A percentile compares a stretch with the other conserved stretches of the same genome.
Conservation (phyloP, 2,797 vertebrate species). For the Gymnoscopelus microlampas region DNA sequence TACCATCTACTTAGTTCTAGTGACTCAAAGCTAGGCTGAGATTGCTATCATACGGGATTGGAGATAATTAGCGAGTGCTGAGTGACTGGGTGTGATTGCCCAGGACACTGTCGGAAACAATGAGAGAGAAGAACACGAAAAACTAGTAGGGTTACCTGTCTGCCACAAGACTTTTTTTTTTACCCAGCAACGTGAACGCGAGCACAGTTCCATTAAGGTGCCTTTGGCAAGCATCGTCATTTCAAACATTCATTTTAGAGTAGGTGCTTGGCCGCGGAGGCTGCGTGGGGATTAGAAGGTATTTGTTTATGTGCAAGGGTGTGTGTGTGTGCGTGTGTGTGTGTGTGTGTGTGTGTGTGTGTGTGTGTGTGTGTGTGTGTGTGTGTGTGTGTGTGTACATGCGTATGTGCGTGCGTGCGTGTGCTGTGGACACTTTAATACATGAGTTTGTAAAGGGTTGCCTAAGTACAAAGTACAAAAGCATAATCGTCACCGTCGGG, state of each 20-base stretch:
- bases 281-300: slow-evolving; percentile 1
- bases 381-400: slow-evolving; percentile 3
- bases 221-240: slow-evolving; percentile 56
- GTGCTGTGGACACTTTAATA: background rate
- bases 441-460: no score
- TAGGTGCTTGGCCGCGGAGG: slow-evolving; percentile 30
- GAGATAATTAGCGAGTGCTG: slow-evolving; percentile 37
- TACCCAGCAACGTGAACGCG: slow-evolving; percentile 26
- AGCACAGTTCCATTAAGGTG: slow-evolving; percentile 31
- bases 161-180: slow-evolving; percentile 23
- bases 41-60: slow-evolving; percentile 3
- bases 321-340: background rate
- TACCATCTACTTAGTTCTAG: no score
- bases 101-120: slow-evolving; percentile 34
- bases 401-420: background rate
- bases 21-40: no score
- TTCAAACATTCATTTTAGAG: slow-evolving; percentile 14
- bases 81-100: slow-evolving; percentile 34
- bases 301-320: background rate
- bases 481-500: no score
- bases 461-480: no score
- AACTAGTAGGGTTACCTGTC: slow-evolving; percentile 59
- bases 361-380: slow-evolving; percentile 3
- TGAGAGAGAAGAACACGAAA: slow-evolving; percentile 67
- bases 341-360: slow-evolving; percentile 8